Percentiles rank a stretch among this genome's conserved stretches.
These are phyloP conservation scores for Achlya flavicornis DNA, from an alignment of 2,888 invertebrate species.

Conservation along the genomic window DNA sequence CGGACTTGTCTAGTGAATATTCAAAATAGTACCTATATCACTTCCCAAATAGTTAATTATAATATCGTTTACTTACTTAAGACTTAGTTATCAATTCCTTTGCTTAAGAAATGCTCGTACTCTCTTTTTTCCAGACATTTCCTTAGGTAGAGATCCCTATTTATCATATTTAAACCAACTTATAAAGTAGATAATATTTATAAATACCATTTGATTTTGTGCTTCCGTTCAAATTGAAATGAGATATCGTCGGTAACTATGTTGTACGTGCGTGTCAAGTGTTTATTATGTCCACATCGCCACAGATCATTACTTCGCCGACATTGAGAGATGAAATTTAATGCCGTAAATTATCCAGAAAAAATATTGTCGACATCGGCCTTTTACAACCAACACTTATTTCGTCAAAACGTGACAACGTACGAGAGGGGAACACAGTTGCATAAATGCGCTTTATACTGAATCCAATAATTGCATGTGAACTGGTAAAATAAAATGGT, in stretches of 20 bases:
- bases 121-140: too few relatives aligned
- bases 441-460: constrained; percentile 42
- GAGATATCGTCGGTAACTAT: not conserved
- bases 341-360: constrained; percentile 51
- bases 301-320: constrained; percentile 15
- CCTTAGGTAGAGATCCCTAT: too few relatives aligned
- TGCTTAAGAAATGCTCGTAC: too few relatives aligned
- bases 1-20: not conserved
- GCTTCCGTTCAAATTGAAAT: not conserved
- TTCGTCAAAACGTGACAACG: constrained; percentile 50
- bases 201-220: too few relatives aligned
- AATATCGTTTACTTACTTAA: too few relatives aligned
- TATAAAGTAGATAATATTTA: too few relatives aligned
- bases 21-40: not conserved
- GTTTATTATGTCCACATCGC: constrained; percentile 45
- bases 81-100: too few relatives aligned
- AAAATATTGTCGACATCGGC: constrained; percentile 55
- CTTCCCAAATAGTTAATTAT: not conserved
- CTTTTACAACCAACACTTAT: constrained; percentile 54
- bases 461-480: constrained; percentile 33
- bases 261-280: constrained; percentile 49
- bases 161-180: too few relatives aligned
- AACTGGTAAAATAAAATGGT: constrained; percentile 10
- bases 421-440: constrained; percentile 41
- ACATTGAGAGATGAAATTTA: constrained; percentile 53